These are phyloP conservation scores for Xylocampa areola DNA, from an alignment of 2,888 invertebrate species.

Conservation along the genomic window DNA sequence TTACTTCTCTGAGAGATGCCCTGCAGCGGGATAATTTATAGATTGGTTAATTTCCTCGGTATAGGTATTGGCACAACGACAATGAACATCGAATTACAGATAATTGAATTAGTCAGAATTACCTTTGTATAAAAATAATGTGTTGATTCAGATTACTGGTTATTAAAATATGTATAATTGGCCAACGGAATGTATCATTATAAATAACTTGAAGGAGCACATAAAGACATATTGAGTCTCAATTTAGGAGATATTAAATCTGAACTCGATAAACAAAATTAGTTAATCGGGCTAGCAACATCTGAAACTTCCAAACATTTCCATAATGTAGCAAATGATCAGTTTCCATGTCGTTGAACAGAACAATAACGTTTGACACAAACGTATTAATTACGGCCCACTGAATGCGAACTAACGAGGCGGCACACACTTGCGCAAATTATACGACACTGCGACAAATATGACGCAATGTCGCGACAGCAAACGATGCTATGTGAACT, in stretches of 20 bases:
- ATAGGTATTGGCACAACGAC: too few species aligned
- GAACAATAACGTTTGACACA: constrained; percentile 62
- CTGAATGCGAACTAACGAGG: constrained; percentile 71
- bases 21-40: too few species aligned
- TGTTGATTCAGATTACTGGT: too few species aligned
- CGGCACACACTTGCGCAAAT: constrained; percentile 71
- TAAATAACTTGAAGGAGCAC: too few species aligned
- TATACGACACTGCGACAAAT: constrained; percentile 28
- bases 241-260: not conserved
- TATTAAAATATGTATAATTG: too few species aligned
- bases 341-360: constrained; percentile 66
- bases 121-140: too few species aligned
- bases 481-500: constrained; percentile 40
- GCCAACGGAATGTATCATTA: too few species aligned
- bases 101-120: too few species aligned
- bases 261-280: not conserved
- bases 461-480: constrained; percentile 34
- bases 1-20: too few species aligned
- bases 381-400: constrained; percentile 66
- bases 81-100: too few species aligned
- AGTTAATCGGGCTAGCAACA: constrained; percentile 8
- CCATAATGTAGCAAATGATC: constrained; percentile 62
- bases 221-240: too few species aligned
- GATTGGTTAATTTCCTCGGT: too few species aligned
- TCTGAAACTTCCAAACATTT: constrained; percentile 50